phyloP scores from a whole-genome alignment of 64 coral and sea anemone genomes.

The Dendronephthya gigantea region DNA sequence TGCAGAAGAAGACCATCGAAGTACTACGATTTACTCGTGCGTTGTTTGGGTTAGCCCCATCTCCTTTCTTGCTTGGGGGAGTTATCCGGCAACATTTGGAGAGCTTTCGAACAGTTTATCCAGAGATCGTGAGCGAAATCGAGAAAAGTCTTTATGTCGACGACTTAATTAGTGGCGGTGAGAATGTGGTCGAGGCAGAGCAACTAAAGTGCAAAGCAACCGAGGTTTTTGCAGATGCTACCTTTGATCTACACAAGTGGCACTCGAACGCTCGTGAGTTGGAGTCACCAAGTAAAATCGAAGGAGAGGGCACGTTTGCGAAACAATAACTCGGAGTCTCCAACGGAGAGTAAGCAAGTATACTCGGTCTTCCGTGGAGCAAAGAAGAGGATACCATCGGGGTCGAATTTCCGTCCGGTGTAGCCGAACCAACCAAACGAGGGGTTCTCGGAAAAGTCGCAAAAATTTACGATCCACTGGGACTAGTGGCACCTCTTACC shows the following conservation, averaged over 20 bases:
- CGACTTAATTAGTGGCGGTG: neutral
- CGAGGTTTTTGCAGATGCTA: neutral
- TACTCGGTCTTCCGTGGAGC: neutral
- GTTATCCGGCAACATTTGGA: neutral
- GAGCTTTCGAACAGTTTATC: neutral
- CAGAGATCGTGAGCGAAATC: neutral
- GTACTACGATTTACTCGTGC: neutral
- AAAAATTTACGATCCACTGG: neutral
- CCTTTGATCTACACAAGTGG: neutral
- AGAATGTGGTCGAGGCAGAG: neutral
- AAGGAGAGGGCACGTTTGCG: neutral
- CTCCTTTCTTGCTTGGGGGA: constrained; percentile 5
- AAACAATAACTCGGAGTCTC: neutral
- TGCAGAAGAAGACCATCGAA: neutral
- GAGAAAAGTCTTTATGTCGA: neutral
- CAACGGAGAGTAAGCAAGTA: neutral
- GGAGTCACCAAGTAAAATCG: neutral
- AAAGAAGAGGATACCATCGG: neutral
- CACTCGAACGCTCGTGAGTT: neutral
- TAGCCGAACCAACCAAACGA: neutral
- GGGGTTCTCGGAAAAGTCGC: constrained; percentile 1
- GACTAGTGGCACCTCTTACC: neutral
- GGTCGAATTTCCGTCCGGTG: neutral
- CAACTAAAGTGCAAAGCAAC: neutral
- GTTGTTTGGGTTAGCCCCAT: neutral